phyloP scores from a whole-genome alignment of 2,888 invertebrate species.

The Thereva nobilitata region DNA sequence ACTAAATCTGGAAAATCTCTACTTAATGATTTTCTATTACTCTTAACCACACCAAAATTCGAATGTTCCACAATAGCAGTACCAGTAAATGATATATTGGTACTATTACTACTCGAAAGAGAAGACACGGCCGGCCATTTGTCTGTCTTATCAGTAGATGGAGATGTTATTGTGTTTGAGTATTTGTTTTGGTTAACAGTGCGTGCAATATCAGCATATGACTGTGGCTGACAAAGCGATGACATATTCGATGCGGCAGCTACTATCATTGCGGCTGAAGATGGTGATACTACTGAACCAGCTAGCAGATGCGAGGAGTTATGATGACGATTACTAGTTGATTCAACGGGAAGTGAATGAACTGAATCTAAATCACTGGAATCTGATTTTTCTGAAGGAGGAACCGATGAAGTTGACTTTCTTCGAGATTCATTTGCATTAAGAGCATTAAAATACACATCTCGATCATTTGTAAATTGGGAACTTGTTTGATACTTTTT shows the following conservation, averaged over 20 bases:
- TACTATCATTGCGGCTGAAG: constrained; percentile 40
- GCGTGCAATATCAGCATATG: constrained; percentile 83
- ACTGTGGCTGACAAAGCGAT: constrained; percentile 58
- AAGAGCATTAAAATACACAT: constrained; percentile 44
- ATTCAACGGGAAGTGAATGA: constrained; percentile 76
- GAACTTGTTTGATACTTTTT: constrained; percentile 43
- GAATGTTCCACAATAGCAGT: neutral
- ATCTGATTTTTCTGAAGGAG: constrained; percentile 83
- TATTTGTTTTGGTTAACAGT: constrained; percentile 53
- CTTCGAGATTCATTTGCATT: constrained; percentile 59
- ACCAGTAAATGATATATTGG: constrained; percentile 1
- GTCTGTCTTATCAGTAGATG: constrained; percentile 40
- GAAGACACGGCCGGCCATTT: constrained; percentile 47
- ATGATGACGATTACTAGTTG: constrained; percentile 46
- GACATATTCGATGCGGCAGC: constrained; percentile 28
- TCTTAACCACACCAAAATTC: neutral
- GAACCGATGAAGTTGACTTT: constrained; percentile 77
- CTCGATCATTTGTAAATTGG: constrained; percentile 46
- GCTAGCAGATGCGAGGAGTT: constrained; percentile 44
- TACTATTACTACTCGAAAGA: constrained; percentile 19
- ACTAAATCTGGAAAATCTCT: constrained; percentile 49
- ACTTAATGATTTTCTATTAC: constrained; percentile 41
- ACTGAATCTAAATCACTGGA: constrained; percentile 82
- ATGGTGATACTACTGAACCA: constrained; percentile 29
- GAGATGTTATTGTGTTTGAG: constrained; percentile 21